Base-by-base conservation (phyloP, 1,140 invertebrate species). In the Bombus difficillimus region DNA sequence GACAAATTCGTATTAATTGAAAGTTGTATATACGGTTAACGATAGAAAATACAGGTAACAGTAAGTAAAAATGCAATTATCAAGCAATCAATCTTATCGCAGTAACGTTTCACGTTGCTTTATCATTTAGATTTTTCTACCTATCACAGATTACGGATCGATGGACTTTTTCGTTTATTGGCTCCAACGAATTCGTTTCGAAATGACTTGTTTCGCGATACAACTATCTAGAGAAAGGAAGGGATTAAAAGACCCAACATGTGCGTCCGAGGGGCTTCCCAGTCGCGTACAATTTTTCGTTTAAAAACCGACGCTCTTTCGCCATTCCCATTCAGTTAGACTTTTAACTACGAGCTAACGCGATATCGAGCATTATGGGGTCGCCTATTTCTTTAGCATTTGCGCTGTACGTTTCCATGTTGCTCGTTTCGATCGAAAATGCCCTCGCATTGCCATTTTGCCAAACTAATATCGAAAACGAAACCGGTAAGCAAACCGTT, bases 221-320 rank as follows among this genome's bases (percentile, higher is more conserved):
- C 1, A 62, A 73, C 41, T 53, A 34, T 41, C 39, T 15, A 47
- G 64, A 81, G 77, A 84, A 88, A 73, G 76, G 89, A 76, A 47
- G 73, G 75, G 81, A 68, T 89, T 85, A 81, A 91, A 86, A 83
- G 79, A 89, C 75, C 78, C 80, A 86, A 82, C 53, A 47, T 71
- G 34, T 13, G 71, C 9, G 28, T 73, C 39, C 9, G 82, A 92
- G 91, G 91, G 89, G 87, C 83, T 92, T 83, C 87, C 91, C 91
- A 32, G 83, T 13, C 53, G 32, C 76, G 43, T 86, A 85, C 32
- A 43, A 75, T 86, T 92, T 91, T 91, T 89, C 72, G 87, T 92
- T 92, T 92, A 92, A 92, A 91, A 90, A 83, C 79, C 37, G 81
- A 64, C 78, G 83, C 59, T 37, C 41, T 72, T 79, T 72, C 84